These are phyloP conservation scores for Seriola aureovittata DNA, from an alignment of 2,113 vertebrate genomes.

Conservation along the genomic window DNA sequence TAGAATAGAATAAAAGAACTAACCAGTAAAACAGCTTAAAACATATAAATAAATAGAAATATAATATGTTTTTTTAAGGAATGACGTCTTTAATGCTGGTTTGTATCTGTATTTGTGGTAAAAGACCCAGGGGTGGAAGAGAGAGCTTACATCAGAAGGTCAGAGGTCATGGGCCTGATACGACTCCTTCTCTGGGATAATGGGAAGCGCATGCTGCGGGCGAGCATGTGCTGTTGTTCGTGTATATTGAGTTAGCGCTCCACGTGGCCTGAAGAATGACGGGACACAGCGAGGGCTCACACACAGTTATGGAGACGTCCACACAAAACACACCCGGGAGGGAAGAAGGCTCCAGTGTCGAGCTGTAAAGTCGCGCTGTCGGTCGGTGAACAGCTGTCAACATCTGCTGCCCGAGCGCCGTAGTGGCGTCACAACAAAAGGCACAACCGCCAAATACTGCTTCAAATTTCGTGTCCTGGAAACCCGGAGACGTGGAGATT, in stretches of 20 bases:
- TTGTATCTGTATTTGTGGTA: not conserved
- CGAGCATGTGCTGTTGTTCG: constrained; percentile 33
- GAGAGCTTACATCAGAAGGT: constrained; percentile 5
- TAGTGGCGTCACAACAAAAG: not conserved
- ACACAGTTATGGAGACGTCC: not conserved
- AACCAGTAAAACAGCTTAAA: too few species aligned
- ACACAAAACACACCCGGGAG: constrained; percentile 4
- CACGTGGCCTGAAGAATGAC: constrained; percentile 26
- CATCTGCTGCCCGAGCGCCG: constrained; percentile 45
- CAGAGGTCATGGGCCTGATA: not conserved
- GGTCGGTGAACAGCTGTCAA: constrained; percentile 36
- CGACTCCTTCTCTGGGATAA: constrained; percentile 39
- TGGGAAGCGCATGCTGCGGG: constrained; percentile 63
- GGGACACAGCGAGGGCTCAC: constrained; percentile 1
- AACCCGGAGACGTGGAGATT: too few species aligned
- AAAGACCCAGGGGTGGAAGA: not conserved
- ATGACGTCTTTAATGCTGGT: constrained; percentile 1
- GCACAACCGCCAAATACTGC: not conserved
- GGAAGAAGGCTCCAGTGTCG: constrained; percentile 7
- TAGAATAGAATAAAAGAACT: too few species aligned
- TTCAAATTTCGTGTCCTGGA: too few species aligned
- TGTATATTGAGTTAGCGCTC: constrained; percentile 61
- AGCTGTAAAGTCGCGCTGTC: not conserved
- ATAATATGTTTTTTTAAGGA: too few species aligned
- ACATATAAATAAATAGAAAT: too few species aligned